A percentile compares a stretch with the other conserved stretches of the same genome.
phyloP scores from a whole-genome alignment of 2,797 vertebrate genomes.

The Percopsis omiscomaycus region DNA sequence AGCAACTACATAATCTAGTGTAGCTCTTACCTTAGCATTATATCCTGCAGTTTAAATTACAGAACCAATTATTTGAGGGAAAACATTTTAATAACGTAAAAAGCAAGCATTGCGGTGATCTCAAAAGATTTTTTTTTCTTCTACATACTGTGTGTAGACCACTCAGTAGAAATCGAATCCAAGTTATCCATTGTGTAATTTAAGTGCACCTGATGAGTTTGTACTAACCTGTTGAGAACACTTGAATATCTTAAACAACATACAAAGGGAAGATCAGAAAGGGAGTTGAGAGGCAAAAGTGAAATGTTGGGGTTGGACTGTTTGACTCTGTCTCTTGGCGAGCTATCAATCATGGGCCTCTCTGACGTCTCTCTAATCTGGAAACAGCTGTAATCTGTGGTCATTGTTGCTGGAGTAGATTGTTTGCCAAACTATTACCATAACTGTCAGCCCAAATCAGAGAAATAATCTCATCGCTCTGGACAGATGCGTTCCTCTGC shows the following conservation, averaged over 20 bases:
- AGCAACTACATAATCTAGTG: conserved; percentile 46
- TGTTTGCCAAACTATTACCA: conserved; percentile 99
- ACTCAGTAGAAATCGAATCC: conserved; percentile 16
- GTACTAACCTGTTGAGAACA: not conserved
- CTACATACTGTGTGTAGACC: not conserved
- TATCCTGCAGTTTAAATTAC: not conserved
- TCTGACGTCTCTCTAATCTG: conserved; percentile 85
- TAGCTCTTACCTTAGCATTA: conserved; percentile 28
- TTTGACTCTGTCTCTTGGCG: conserved; percentile 81
- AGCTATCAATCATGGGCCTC: conserved; percentile 91
- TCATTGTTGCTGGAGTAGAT: conserved; percentile 94
- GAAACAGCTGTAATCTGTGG: conserved; percentile 97
- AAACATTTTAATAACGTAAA: not conserved
- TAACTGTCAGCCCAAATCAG: conserved; percentile 98
- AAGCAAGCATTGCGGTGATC: not conserved
- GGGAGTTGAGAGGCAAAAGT: conserved; percentile 78
- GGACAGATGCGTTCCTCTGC: conserved; percentile 94
- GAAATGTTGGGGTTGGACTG: conserved; percentile 79
- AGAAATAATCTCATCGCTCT: conserved; percentile 97
- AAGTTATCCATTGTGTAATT: conserved; percentile 11
- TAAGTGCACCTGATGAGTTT: conserved; percentile 44
- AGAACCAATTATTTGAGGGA: not conserved
- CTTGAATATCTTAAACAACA: conserved; percentile 44
- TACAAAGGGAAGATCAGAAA: conserved; percentile 59
- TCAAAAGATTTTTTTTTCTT: not conserved